These are phyloP conservation scores for Cephus pulcher DNA, from an alignment of 2,888 invertebrate genomes.

Conservation along the genomic window DNA sequence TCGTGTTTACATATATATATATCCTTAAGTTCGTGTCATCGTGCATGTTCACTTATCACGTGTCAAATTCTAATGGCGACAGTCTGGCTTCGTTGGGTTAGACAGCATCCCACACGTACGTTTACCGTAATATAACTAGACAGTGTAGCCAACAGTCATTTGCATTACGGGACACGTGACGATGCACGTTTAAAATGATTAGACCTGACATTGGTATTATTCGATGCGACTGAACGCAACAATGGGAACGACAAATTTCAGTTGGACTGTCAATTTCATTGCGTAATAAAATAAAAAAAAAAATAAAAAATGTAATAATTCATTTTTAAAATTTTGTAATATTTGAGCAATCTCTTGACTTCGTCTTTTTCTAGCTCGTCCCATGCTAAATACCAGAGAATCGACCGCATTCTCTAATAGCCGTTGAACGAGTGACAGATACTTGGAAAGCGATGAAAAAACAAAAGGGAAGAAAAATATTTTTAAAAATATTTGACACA, in stretches of 20 bases:
- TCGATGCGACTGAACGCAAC: background rate
- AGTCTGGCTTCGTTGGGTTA: background rate
- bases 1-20: background rate
- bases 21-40: background rate
- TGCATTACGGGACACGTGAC: background rate
- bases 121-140: background rate
- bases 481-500: background rate
- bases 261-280: background rate
- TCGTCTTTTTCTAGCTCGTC: background rate
- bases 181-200: background rate
- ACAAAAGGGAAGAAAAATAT: background rate
- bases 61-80: background rate
- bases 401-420: background rate
- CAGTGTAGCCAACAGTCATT: background rate
- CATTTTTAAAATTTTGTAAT: background rate
- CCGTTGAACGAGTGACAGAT: background rate
- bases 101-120: background rate
- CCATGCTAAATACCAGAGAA: background rate
- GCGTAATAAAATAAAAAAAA: background rate
- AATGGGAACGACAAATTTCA: background rate
- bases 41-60: background rate
- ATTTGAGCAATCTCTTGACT: background rate
- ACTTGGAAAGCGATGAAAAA: background rate
- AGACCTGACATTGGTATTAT: background rate
- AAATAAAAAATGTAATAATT: background rate